These are phyloP conservation scores for Agriopis aurantiaria DNA, from an alignment of 2,888 invertebrate species.

Conservation along the genomic window DNA sequence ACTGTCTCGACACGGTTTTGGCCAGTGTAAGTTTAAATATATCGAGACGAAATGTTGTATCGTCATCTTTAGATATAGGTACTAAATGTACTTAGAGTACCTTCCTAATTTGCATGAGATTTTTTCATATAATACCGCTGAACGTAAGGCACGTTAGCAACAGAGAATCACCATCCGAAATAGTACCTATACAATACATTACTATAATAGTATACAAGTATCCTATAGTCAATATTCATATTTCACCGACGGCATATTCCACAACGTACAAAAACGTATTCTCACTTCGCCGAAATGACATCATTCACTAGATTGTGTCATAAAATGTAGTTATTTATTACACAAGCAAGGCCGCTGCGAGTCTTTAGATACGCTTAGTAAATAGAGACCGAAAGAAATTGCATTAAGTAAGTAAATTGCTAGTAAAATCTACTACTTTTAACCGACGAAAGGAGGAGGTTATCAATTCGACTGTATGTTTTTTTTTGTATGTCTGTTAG, in stretches of 20 bases:
- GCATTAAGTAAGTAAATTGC: slow-evolving; percentile 9
- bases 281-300: slow-evolving; percentile 53
- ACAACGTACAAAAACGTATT: slow-evolving; percentile 36
- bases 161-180: background rate
- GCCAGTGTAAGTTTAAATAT: too few relatives aligned
- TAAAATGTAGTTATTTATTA: slow-evolving; percentile 48
- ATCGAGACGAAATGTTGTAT: too few relatives aligned
- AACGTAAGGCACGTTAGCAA: background rate
- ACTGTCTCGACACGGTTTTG: too few relatives aligned
- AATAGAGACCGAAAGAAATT: slow-evolving; percentile 30
- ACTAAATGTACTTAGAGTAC: too few relatives aligned
- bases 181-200: background rate
- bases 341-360: slow-evolving; percentile 42
- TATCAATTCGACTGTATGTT: too few relatives aligned
- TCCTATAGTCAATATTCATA: slow-evolving; percentile 12
- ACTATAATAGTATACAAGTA: background rate
- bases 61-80: too few relatives aligned
- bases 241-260: slow-evolving; percentile 24
- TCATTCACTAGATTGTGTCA: slow-evolving; percentile 59
- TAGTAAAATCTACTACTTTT: background rate
- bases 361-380: slow-evolving; percentile 36
- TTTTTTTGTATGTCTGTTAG: too few relatives aligned
- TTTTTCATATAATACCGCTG: too few relatives aligned
- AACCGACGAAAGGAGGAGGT: too few relatives aligned
- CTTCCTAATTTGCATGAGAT: too few relatives aligned